phyloP scores from a whole-genome alignment of 2,113 vertebrate species.

The Corapipo altera region DNA sequence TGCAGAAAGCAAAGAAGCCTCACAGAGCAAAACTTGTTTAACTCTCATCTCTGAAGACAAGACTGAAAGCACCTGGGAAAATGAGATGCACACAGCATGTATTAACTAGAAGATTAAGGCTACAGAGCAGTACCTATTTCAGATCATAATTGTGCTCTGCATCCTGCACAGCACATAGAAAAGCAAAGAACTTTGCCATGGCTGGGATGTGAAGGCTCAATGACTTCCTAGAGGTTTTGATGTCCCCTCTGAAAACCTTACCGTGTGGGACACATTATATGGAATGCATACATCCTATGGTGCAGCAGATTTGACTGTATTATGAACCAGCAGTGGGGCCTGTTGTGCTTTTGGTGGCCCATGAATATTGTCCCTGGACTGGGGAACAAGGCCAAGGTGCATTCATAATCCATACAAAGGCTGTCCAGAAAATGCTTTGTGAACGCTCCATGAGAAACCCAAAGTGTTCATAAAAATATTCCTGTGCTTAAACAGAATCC shows the following conservation, averaged over 20 bases:
- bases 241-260: not conserved
- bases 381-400: not conserved
- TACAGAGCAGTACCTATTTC: not conserved
- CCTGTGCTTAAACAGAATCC: not conserved
- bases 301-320: not conserved
- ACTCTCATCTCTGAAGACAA: not conserved
- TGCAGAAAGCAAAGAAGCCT: not conserved
- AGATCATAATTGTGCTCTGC: not conserved
- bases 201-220: not conserved
- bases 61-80: not conserved
- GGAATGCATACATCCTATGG: not conserved
- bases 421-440: not conserved
- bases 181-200: not conserved
- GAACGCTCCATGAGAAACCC: not conserved
- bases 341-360: not conserved
- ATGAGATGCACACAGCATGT: not conserved
- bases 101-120: not conserved
- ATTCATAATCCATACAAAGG: not conserved
- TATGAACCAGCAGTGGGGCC: fast-evolving
- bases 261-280: not conserved
- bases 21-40: not conserved
- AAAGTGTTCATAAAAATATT: not conserved
- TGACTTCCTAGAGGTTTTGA: not conserved
- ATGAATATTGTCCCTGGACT: not conserved
- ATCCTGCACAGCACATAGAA: not conserved